A percentile compares a stretch with the other conserved stretches of the same genome.
Evolutionary conservation across 2,113 vertebrate species (phyloP).

Genomic region (Sceloporus undulatus): DNA sequence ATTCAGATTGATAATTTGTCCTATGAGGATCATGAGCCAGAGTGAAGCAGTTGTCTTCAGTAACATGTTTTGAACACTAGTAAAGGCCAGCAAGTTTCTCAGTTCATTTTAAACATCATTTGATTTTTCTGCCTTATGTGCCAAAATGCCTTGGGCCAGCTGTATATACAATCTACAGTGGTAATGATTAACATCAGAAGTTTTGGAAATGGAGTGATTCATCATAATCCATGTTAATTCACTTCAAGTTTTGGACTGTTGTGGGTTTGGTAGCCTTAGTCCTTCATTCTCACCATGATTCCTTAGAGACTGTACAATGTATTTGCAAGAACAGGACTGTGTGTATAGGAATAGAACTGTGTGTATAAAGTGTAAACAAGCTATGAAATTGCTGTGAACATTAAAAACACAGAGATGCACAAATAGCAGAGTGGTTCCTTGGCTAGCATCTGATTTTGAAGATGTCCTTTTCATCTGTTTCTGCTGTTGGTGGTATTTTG

Average conservation of each 20-base stretch:
- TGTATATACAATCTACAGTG: not conserved
- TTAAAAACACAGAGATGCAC: not conserved
- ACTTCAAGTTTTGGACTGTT: not conserved
- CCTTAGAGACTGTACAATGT: not conserved
- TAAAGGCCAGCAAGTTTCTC: not conserved
- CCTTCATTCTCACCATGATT: not conserved
- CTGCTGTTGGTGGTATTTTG: not conserved
- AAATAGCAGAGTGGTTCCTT: not conserved
- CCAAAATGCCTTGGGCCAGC: not conserved
- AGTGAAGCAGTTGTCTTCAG: not conserved
- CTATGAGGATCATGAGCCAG: not conserved
- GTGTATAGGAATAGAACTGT: slow-evolving; percentile 3
- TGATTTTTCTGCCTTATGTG: not conserved
- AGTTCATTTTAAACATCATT: not conserved
- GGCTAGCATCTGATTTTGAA: not conserved
- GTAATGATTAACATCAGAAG: too few relatives aligned
- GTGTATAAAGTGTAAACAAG: not conserved
- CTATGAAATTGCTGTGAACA: not conserved
- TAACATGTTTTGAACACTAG: not conserved
- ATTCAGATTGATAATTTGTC: not conserved
- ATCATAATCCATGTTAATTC: not conserved
- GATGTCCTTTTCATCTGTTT: rapidly evolving
- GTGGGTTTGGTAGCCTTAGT: not conserved
- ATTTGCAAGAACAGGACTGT: not conserved
- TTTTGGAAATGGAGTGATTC: too few relatives aligned